Percentiles rank a stretch among this genome's conserved stretches.
These are phyloP conservation scores for Sebastiscus tertius DNA, from an alignment of 2,797 vertebrate genomes.

Conservation along the genomic window DNA sequence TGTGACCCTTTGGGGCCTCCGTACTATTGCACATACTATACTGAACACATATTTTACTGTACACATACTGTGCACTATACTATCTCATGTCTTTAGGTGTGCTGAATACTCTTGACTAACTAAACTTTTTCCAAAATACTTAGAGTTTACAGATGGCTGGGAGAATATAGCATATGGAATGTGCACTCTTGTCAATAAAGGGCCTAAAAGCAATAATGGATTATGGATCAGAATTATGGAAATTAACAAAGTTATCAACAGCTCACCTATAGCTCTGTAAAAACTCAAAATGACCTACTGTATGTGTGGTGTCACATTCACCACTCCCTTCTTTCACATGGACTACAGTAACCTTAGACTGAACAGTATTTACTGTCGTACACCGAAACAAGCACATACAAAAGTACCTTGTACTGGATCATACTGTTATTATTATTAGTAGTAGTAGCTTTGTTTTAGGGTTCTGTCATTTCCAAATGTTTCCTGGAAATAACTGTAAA, in stretches of 20 bases:
- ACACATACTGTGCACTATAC: background rate
- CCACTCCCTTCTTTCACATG: background rate
- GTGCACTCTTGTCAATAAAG: background rate
- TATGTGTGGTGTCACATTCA: background rate
- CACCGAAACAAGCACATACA: background rate
- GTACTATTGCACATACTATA: background rate
- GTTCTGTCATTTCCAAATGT: background rate
- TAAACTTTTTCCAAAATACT: too few species aligned
- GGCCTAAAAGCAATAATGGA: background rate
- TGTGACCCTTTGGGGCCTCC: background rate
- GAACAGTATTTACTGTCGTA: background rate
- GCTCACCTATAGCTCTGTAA: background rate
- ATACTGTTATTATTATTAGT: background rate
- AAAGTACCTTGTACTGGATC: background rate
- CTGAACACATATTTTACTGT: background rate
- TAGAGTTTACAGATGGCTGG: background rate
- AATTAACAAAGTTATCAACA: background rate
- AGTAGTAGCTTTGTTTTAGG: background rate
- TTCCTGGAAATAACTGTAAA: background rate
- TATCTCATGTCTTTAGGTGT: background rate
- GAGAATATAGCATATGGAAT: background rate
- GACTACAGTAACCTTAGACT: background rate
- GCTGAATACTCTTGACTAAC: background rate
- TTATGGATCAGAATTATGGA: background rate
- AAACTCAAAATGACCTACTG: background rate